Base-by-base conservation (phyloP, 2,888 invertebrate species). In the Choreutis nemorana region DNA sequence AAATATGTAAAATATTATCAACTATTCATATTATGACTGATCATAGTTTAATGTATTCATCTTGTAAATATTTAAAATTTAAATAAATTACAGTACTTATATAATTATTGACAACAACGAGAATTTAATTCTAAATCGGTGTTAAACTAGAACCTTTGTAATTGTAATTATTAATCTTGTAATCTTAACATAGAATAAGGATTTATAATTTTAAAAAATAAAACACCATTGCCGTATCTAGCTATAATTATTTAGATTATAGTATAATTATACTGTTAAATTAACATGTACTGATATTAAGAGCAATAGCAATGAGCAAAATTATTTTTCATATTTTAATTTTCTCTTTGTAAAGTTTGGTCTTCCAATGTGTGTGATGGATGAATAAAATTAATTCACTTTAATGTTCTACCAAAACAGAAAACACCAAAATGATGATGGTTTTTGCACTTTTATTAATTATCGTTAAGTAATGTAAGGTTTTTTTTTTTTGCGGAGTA, bases 101-200 rank as follows among this genome's bases (percentile, higher is more conserved):
- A 46, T 44, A 44, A 48, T 41, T 55, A 51, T 28, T 31, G 28
- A 31, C 55, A 62, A 75, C 77, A 73, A 78, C 77, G 75, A 78
- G 63, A 64, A 71, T 53, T 62, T 77, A 71, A 77, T 78, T 78
- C 77, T 78, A 78, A 78, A 77, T 75, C 46, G 56, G 43, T 70
- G 62, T 71, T n/a, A 63, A 55, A 44, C 44, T 70, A 68, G 62
- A 59, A 45, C 57, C 38, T 35, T 48, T 14, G 48, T 39, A 40
- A 44, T 38, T 38, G 39, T 42, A 59, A 59, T 50, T 50, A 54
- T 56, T 47, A 33, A 31, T 34, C 35, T 30, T 34, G 39, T 16
- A 27, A 33, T 11, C 16, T 21, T 30, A 31, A 23, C 4, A 15
- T 23, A 23, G 20, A 33, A 26, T 34, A 32, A 33, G 33, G 35